Conservation (phyloP, 2,797 vertebrate genomes). For the Lithobates pipiens region DNA sequence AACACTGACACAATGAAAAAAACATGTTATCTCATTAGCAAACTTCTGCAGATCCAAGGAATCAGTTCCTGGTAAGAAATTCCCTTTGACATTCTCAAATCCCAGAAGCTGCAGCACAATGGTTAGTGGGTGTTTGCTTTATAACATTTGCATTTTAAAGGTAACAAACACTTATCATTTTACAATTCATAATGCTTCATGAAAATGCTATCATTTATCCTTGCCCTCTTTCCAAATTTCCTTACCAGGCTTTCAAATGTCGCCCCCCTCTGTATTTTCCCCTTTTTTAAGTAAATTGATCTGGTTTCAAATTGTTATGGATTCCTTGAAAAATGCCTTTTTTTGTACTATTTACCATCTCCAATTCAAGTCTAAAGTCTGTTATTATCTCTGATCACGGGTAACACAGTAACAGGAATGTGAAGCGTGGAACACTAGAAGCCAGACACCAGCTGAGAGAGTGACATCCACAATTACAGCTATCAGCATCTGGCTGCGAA, state of each 20-base stretch:
- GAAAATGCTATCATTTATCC: neutral
- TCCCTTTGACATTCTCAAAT: neutral
- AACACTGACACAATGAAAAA: no score
- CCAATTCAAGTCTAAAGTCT: slow-evolving; percentile 1
- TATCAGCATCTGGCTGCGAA: slow-evolving; percentile 8
- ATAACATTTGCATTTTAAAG: neutral
- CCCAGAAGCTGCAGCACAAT: neutral
- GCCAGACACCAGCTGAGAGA: slow-evolving; percentile 42
- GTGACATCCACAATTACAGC: slow-evolving; percentile 30
- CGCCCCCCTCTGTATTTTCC: neutral
- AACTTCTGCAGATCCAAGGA: no score
- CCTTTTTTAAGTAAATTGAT: neutral
- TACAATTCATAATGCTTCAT: neutral
- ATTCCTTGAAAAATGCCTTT: neutral
- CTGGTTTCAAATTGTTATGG: neutral
- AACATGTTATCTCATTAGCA: no score
- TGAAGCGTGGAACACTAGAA: slow-evolving; percentile 2
- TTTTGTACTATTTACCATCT: slow-evolving; percentile 2
- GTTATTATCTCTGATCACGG: slow-evolving; percentile 26
- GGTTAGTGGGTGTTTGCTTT: no score
- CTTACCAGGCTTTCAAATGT: neutral
- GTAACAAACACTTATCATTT: neutral
- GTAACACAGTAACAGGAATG: slow-evolving; percentile 1
- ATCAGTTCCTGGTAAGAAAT: neutral
- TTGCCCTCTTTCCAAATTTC: neutral